Conservation (phyloP, 2,797 vertebrate genomes). For the Myiotriccus ornatus region DNA sequence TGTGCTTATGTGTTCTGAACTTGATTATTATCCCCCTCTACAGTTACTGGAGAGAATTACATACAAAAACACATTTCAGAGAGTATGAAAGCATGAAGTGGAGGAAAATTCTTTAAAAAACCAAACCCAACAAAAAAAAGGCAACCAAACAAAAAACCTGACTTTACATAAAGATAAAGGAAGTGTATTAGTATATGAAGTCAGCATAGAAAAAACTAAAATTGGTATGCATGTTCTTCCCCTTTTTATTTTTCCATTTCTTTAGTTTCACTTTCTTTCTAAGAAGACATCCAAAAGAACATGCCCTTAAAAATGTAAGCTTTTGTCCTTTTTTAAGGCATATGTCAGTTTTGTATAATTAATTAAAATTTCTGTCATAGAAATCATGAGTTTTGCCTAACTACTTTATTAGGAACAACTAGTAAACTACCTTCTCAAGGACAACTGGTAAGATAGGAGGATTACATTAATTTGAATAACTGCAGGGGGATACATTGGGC, state of each 20-base stretch:
- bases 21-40: slow-evolving; percentile 13
- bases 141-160: background rate
- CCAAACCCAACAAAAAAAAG: background rate
- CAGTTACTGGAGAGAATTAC: slow-evolving; percentile 1
- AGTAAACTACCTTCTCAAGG: background rate
- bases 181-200: background rate
- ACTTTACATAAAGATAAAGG: background rate
- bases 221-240: background rate
- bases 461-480: background rate
- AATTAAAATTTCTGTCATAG: background rate
- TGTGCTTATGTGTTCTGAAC: background rate
- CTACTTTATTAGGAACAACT: background rate
- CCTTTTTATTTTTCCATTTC: background rate
- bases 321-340: background rate
- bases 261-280: background rate
- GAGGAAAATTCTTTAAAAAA: background rate
- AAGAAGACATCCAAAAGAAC: background rate
- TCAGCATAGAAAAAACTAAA: background rate
- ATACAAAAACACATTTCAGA: background rate
- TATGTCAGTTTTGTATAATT: background rate
- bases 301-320: background rate
- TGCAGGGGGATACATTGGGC: background rate
- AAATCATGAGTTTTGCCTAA: background rate
- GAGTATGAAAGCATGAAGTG: background rate
- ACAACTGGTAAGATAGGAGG: background rate